Percentiles rank a stretch among this genome's conserved stretches.
Conservation (phyloP, 2,113 vertebrate species). For the Gymnogyps californianus region DNA sequence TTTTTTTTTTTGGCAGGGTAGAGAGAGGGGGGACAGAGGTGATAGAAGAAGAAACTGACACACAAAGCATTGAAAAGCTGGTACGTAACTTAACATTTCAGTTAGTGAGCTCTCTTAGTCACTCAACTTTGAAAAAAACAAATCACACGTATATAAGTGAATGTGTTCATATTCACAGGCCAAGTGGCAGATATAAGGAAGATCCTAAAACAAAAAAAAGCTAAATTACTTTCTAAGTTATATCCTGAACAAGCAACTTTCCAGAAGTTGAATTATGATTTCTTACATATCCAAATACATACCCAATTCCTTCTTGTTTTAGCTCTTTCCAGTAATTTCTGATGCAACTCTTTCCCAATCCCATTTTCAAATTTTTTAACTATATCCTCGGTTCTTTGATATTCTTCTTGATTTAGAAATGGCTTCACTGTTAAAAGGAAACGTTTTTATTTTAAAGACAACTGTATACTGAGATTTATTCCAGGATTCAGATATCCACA, state of each 20-base stretch:
- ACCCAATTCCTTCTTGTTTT: conserved; percentile 91
- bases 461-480: neutral
- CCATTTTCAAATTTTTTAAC: conserved; percentile 86
- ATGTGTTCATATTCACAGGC: neutral
- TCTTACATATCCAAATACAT: neutral
- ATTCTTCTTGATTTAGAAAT: conserved; percentile 86
- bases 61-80: neutral
- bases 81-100: neutral
- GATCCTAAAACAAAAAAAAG: neutral
- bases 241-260: neutral
- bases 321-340: conserved; percentile 88
- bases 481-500: neutral
- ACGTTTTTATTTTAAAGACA: neutral
- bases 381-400: conserved; percentile 77
- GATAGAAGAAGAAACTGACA: neutral
- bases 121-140: neutral
- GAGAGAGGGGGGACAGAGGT: neutral
- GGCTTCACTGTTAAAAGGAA: conserved; percentile 82
- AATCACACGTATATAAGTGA: fast-evolving
- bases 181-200: neutral
- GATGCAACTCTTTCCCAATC: conserved; percentile 84
- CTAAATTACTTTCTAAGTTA: neutral
- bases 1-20: neutral
- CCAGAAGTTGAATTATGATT: neutral
- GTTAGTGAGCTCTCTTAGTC: neutral